Percentiles rank a stretch among this genome's conserved stretches.
Evolutionary conservation across 2,888 invertebrate genomes (phyloP).

Genomic region (Hylaea fasciaria): DNA sequence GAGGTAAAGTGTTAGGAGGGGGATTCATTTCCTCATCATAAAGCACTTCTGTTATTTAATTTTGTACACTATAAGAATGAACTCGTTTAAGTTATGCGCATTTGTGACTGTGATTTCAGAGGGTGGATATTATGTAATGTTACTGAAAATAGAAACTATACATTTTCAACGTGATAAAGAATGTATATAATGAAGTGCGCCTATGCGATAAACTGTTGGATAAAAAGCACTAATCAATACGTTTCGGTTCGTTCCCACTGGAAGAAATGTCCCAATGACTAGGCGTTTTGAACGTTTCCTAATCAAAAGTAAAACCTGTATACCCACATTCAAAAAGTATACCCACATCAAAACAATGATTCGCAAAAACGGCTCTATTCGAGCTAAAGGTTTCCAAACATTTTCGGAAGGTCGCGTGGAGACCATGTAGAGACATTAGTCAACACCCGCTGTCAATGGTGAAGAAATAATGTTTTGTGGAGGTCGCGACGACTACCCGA

Average conservation of each 20-base stretch:
- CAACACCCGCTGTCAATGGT: slow-evolving; percentile 46
- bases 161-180: too few species aligned
- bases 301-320: neutral
- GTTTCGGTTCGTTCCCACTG: too few species aligned
- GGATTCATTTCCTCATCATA: slow-evolving; percentile 63
- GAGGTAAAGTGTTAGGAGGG: slow-evolving; percentile 37
- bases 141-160: too few species aligned
- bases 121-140: too few species aligned
- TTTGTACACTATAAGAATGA: slow-evolving; percentile 2
- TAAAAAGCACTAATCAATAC: too few species aligned
- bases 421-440: slow-evolving; percentile 46
- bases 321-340: neutral
- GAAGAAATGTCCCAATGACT: too few species aligned
- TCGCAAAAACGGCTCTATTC: slow-evolving; percentile 40
- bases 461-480: slow-evolving; percentile 45
- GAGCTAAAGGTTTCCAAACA: slow-evolving; percentile 40
- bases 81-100: neutral
- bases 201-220: too few species aligned
- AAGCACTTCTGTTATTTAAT: slow-evolving; percentile 47
- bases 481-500: slow-evolving; percentile 11
- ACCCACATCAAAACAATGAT: slow-evolving; percentile 30
- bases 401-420: slow-evolving; percentile 30
- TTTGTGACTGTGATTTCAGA: neutral
- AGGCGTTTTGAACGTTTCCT: neutral
- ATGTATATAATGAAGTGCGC: too few species aligned